Evolutionary conservation across 2,113 vertebrate species (phyloP), one percentile per base, ranked within the genome.

Genomic region (Malurus elegans): DNA sequence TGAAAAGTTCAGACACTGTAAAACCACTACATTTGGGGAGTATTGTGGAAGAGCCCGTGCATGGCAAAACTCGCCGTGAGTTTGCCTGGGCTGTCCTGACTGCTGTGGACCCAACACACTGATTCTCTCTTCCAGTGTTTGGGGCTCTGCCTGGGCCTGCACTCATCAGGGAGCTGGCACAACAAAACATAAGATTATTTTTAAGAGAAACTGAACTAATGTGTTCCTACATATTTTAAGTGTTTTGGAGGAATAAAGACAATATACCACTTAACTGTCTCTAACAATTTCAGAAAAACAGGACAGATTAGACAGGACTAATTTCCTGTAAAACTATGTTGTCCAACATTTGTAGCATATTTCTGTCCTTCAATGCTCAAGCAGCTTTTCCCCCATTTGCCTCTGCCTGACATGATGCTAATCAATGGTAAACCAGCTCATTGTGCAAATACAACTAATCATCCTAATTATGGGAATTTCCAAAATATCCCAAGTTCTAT

Each of bases 1-100:
- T 70, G 32, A 72, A 76, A 61, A 50, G 76, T 1, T 18, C 28
- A 81, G 34, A 66, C 32, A 81, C 3, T 0, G 0, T 44, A 85
- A 5, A 47, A 44, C 20, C 12, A 85, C 24, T 9, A n/a, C 5
- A 8, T 28, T 26, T 45, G 4, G 20, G 23, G 32, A 73, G 14
- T 54, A 38, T 0, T 3, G 7, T 7, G 5, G 42, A 92, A 74
- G 32, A 87, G 23, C 5, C 20, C 8, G 29, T 3, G 1, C 1
- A 4, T 2, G 1, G 51, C 36, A 72, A 79, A 86, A 65, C 2
- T 31, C 28, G 31, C 36, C 86, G 5, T 10, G 25, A 70, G 34
- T 18, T 86, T 8, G 2, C 58, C 29, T 34, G 14, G 34, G 18
- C 16, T 67, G 26, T 74, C 48, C 53, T 48, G 42, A 53, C 36